phyloP scores from a whole-genome alignment of 2,888 invertebrate genomes.

The Gari tellinella region DNA sequence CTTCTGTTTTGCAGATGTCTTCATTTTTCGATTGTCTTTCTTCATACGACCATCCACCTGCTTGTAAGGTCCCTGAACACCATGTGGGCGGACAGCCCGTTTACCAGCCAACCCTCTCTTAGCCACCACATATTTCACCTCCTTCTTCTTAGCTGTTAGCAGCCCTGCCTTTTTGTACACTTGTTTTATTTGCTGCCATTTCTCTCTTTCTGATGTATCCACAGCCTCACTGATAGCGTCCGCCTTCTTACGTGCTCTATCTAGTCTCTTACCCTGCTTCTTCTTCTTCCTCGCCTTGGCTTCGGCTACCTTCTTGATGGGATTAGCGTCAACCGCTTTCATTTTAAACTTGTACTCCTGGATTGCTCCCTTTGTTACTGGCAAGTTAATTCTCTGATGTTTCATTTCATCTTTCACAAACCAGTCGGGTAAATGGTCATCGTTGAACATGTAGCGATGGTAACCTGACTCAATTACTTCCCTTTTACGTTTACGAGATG shows the following conservation, averaged over 20 bases:
- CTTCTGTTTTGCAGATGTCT: slow-evolving; percentile 56
- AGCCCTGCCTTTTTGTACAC: slow-evolving; percentile 95
- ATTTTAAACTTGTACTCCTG: slow-evolving; percentile 92
- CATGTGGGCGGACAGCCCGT: slow-evolving; percentile 91
- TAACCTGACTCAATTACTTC: slow-evolving; percentile 96
- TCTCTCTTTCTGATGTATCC: slow-evolving; percentile 96
- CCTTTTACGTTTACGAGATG: slow-evolving; percentile 94
- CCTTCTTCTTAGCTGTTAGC: slow-evolving; percentile 89
- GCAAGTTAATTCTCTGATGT: slow-evolving; percentile 93
- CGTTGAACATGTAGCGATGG: slow-evolving; percentile 97
- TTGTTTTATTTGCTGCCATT: slow-evolving; percentile 94
- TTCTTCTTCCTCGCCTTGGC: slow-evolving; percentile 99
- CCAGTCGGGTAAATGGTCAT: slow-evolving; percentile 97
- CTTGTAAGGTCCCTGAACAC: slow-evolving; percentile 95
- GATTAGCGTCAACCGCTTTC: slow-evolving; percentile 94
- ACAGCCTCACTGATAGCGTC: slow-evolving; percentile 96
- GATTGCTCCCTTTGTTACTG: slow-evolving; percentile 92
- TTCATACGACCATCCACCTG: slow-evolving; percentile 99
- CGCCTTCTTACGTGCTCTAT: slow-evolving; percentile 97
- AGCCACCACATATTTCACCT: slow-evolving; percentile 96
- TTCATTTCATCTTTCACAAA: slow-evolving; percentile 96
- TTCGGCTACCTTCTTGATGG: slow-evolving; percentile 98
- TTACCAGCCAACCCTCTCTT: slow-evolving; percentile 91
- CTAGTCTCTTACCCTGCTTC: slow-evolving; percentile 92
- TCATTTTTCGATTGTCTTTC: slow-evolving; percentile 89